Evolutionary conservation across 2,888 invertebrate genomes (phyloP), one percentile per base, ranked within the genome.

Genomic region (Conchocele bisecta): DNA sequence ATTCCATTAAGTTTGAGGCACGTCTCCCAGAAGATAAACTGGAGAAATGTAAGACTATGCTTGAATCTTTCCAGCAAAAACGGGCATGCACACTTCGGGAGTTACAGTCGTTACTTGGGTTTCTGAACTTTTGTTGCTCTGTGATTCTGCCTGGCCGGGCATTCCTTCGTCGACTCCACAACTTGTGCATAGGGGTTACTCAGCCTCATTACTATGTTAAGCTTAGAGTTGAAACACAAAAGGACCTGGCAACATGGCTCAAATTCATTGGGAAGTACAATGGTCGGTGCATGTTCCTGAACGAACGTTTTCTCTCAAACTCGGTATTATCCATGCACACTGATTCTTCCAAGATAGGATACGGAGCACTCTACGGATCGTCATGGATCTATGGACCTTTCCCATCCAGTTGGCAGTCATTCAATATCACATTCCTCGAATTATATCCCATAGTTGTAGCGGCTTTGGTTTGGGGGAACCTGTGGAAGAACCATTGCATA

Each of bases 381-480:
- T n/a, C n/a, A n/a, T n/a, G n/a, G n/a, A n/a, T n/a, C n/a, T n/a
- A n/a, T n/a, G n/a, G n/a, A n/a, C n/a, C n/a, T n/a, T n/a, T n/a
- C n/a, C n/a, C n/a, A n/a, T n/a, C n/a, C n/a, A n/a, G n/a, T n/a
- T 20, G 20, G 17, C 15, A 9, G 3, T 13, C 35, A 37, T 15
- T 17, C 60, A 29, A 77, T 74, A 7, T n/a, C n/a, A 61, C 77
- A 26, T 61, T 71, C 37, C 71, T 70, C 33, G 74, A 71, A 31
- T 44, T 74, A 7, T 64, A 68, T 15, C 74, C 67, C 4, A 74
- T 74, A 29, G 60, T 68, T 3, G 13, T 78, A 11, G 56, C 78
- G 4, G 26, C 75, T 17, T 63, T 74, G 54, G 33, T 69, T 6
- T 69, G 69, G 74, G 65, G 64, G 3, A 3, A 17, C 1, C 22